phyloP scores from a whole-genome alignment of 37 sponge, comb jelly and placozoan species.

The Amphimedon queenslandica region DNA sequence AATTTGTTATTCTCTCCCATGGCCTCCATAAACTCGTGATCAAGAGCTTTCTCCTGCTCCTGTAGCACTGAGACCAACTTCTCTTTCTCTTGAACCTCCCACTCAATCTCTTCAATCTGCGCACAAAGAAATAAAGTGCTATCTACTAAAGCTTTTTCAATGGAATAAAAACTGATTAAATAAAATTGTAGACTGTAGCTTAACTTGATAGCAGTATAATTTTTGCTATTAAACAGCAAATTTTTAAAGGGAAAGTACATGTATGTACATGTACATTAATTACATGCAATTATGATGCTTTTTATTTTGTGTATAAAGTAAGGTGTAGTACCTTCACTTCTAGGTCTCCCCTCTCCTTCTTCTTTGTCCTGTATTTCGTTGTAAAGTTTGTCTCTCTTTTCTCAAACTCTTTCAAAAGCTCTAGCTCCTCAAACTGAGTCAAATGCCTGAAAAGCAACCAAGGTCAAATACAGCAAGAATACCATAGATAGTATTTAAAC shows the following conservation, averaged over 20 bases:
- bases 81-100: slow-evolving; percentile 49
- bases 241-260: too few relatives aligned
- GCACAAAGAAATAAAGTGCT: not conserved
- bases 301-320: slow-evolving; percentile 12
- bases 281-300: not conserved
- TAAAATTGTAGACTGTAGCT: too few relatives aligned
- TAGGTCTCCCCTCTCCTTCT: slow-evolving; percentile 74
- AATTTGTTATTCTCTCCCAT: slow-evolving; percentile 94
- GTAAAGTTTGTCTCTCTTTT: slow-evolving; percentile 86
- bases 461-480: too few relatives aligned
- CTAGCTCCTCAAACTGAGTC: slow-evolving; percentile 88
- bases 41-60: slow-evolving; percentile 77
- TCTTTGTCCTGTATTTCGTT: slow-evolving; percentile 62
- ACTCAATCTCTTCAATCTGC: slow-evolving; percentile 69
- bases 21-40: slow-evolving; percentile 55
- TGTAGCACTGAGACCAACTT: slow-evolving; percentile 41
- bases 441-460: slow-evolving; percentile 53
- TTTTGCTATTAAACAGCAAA: too few relatives aligned
- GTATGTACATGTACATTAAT: slow-evolving; percentile 2
- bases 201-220: too few relatives aligned
- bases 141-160: too few relatives aligned
- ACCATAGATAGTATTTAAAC: too few relatives aligned
- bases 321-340: slow-evolving; percentile 56
- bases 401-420: slow-evolving; percentile 96
- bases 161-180: too few relatives aligned